phyloP scores from a whole-genome alignment of 2,113 vertebrate genomes.

The Acanthisitta chloris region DNA sequence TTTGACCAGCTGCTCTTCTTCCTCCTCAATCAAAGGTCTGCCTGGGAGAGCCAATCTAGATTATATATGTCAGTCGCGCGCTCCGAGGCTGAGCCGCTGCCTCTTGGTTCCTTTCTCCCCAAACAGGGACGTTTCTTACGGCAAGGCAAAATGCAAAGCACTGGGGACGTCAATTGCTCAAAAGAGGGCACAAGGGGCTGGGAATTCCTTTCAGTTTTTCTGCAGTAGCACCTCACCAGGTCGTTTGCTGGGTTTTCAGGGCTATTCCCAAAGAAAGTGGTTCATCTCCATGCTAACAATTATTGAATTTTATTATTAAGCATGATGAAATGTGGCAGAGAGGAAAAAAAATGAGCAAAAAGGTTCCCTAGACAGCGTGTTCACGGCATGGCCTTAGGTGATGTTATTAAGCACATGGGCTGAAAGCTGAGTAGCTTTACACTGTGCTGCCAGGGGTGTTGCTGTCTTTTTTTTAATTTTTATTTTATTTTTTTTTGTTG shows the following conservation, averaged over 20 bases:
- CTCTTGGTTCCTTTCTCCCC: not conserved
- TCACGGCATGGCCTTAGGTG: slow-evolving; percentile 11
- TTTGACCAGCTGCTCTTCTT: slow-evolving; percentile 76
- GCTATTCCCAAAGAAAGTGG: not conserved
- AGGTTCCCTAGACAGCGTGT: not conserved
- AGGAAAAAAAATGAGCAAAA: not conserved
- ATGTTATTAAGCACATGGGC: not conserved
- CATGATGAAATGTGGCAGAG: slow-evolving; percentile 5
- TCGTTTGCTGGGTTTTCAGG: not conserved
- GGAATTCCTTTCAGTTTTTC: not conserved
- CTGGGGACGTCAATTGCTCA: not conserved
- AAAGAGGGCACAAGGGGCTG: not conserved
- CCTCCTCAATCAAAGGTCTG: slow-evolving; percentile 65
- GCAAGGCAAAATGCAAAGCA: not conserved
- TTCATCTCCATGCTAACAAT: not conserved
- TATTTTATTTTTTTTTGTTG: not conserved
- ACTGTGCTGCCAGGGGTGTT: not conserved
- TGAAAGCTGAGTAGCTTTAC: slow-evolving; percentile 25
- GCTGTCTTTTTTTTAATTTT: not conserved
- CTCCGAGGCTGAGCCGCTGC: not conserved
- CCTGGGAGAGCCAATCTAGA: slow-evolving; percentile 63
- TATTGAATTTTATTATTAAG: slow-evolving; percentile 48
- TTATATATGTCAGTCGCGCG: slow-evolving; percentile 44
- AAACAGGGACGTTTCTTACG: not conserved
- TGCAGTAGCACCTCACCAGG: not conserved